Percentiles rank a stretch among this genome's conserved stretches.
phyloP scores from a whole-genome alignment of 2,888 invertebrate genomes.

The Drosophila austrosaltans region DNA sequence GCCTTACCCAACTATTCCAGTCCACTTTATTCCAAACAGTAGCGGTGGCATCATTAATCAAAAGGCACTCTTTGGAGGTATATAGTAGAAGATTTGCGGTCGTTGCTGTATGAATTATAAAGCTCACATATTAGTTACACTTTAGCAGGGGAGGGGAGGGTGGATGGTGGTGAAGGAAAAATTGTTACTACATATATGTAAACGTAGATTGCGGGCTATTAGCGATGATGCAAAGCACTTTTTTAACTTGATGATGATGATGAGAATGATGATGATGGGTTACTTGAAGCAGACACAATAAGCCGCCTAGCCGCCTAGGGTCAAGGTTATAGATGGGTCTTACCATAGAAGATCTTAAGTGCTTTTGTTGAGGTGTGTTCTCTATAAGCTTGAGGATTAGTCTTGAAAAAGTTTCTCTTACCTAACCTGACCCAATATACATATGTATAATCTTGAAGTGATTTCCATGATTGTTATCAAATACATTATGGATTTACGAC shows the following conservation, averaged over 20 bases:
- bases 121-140: conserved; percentile 68
- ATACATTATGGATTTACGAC: not conserved
- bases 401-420: not conserved
- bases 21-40: conserved; percentile 55
- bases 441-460: not conserved
- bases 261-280: not conserved
- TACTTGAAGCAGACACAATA: conserved; percentile 40
- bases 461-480: no score
- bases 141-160: conserved; percentile 29
- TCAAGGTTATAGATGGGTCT: conserved; percentile 44
- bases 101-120: conserved; percentile 13
- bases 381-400: not conserved
- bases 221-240: conserved; percentile 51
- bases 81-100: conserved; percentile 7
- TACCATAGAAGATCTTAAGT: conserved; percentile 11
- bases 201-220: conserved; percentile 27
- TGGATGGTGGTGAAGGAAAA: not conserved
- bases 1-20: not conserved
- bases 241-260: conserved; percentile 15
- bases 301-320: conserved; percentile 48
- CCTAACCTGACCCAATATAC: not conserved
- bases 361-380: conserved; percentile 1
- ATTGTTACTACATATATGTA: conserved; percentile 27
- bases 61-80: conserved; percentile 48
- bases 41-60: conserved; percentile 72